These are phyloP conservation scores for human (Homo sapiens) DNA, from an alignment of 2,113 vertebrate species.

Conservation along the genomic window DNA sequence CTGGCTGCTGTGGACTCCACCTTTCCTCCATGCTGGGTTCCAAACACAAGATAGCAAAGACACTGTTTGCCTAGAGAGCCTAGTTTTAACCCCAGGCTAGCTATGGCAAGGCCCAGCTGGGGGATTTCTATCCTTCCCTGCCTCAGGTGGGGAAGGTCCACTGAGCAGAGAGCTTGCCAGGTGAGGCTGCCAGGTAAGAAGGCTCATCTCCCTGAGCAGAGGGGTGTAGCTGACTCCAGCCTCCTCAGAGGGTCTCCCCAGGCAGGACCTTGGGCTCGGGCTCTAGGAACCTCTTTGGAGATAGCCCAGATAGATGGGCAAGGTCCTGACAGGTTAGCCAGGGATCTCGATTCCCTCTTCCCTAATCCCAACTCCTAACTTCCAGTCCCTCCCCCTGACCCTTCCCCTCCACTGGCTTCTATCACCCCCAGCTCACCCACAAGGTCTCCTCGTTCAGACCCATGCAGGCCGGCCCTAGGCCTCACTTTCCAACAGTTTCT, in stretches of 20 bases:
- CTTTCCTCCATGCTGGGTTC: conserved; percentile 38
- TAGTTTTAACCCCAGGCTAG: not conserved
- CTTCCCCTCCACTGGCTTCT: not conserved
- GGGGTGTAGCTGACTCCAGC: not conserved
- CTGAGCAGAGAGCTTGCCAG: not conserved
- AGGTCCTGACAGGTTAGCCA: not conserved
- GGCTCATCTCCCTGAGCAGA: not conserved
- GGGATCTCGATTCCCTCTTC: not conserved
- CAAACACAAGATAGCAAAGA: conserved; percentile 41
- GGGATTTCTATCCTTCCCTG: not conserved
- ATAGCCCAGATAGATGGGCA: not conserved
- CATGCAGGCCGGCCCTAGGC: not conserved
- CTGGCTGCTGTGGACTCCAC: not conserved
- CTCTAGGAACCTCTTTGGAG: not conserved
- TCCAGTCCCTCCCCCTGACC: not conserved
- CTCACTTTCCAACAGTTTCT: not conserved
- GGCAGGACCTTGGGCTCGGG: not conserved
- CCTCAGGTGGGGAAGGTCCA: not conserved
- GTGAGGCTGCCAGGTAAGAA: not conserved
- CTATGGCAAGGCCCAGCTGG: not conserved
- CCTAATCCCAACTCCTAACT: not conserved
- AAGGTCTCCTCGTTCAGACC: not conserved
- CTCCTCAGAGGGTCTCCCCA: not conserved
- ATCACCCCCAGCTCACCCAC: not conserved
- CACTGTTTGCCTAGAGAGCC: not conserved